These are phyloP conservation scores for Ochropacha duplaris DNA, from an alignment of 2,888 invertebrate genomes.

Conservation along the genomic window DNA sequence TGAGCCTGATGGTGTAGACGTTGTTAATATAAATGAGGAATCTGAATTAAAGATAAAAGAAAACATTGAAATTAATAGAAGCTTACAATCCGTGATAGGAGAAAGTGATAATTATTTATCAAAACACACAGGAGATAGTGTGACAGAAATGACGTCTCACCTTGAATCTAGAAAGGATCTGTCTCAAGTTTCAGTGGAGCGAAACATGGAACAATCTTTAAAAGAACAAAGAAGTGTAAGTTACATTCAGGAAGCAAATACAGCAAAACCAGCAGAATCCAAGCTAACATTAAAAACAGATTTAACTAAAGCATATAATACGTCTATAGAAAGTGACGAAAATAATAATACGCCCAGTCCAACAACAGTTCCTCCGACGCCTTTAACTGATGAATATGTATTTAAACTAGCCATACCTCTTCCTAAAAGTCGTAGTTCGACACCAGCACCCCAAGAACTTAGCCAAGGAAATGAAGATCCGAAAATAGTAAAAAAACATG, in stretches of 20 bases:
- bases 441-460: constrained; percentile 47
- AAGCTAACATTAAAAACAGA: constrained; percentile 15
- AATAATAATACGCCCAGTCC: constrained; percentile 56
- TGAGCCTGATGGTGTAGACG: constrained; percentile 7
- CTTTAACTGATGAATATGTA: constrained; percentile 70
- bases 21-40: constrained; percentile 24
- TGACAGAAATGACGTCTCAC: neutral
- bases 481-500: constrained; percentile 9
- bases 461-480: constrained; percentile 17
- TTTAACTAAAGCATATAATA: constrained; percentile 20
- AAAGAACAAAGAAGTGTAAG: neutral
- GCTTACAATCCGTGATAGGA: neutral
- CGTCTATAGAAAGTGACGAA: constrained; percentile 27
- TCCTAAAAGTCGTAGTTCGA: constrained; percentile 53
- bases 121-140: neutral
- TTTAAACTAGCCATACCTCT: constrained; percentile 61
- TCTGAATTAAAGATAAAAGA: constrained; percentile 32
- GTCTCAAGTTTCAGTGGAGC: neutral
- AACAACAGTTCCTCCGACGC: constrained; percentile 60
- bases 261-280: neutral
- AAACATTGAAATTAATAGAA: constrained; percentile 10
- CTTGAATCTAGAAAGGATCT: neutral
- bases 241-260: neutral
- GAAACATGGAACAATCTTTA: neutral
- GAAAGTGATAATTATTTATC: constrained; percentile 1